These are phyloP conservation scores for Brachynemurus nebulosus DNA, from an alignment of 2,888 invertebrate species.

Conservation along the genomic window DNA sequence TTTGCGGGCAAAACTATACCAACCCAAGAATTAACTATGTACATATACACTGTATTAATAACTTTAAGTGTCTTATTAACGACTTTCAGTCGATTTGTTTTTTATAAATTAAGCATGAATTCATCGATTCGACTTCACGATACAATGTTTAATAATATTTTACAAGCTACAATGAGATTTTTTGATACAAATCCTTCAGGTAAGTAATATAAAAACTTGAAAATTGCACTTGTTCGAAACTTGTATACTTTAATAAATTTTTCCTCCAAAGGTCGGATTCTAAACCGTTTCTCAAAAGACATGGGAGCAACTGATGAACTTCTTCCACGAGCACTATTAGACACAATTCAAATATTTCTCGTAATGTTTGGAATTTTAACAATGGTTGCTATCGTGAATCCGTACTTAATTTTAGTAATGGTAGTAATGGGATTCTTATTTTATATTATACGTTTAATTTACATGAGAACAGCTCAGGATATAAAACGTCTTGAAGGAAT, in stretches of 20 bases:
- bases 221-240: neutral
- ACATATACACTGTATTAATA: slow-evolving; percentile 45
- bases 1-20: neutral
- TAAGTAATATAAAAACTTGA: slow-evolving; percentile 25
- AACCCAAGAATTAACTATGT: slow-evolving; percentile 28
- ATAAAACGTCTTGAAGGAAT: slow-evolving; percentile 49
- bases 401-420: slow-evolving; percentile 50
- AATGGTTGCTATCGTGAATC: slow-evolving; percentile 57
- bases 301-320: slow-evolving; percentile 66
- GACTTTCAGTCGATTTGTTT: slow-evolving; percentile 50
- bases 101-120: slow-evolving; percentile 59
- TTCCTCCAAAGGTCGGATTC: slow-evolving; percentile 43
- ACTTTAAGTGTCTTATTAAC: slow-evolving; percentile 44
- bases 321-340: slow-evolving; percentile 48
- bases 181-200: slow-evolving; percentile 75
- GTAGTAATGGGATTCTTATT: slow-evolving; percentile 47
- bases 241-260: neutral
- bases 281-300: slow-evolving; percentile 77
- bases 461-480: slow-evolving; percentile 56
- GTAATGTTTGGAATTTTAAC: slow-evolving; percentile 56
- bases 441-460: slow-evolving; percentile 47
- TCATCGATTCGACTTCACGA: slow-evolving; percentile 64
- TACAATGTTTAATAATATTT: slow-evolving; percentile 59
- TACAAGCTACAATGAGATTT: slow-evolving; percentile 65
- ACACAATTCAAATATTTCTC: slow-evolving; percentile 49